Evolutionary conservation across 2,888 invertebrate species (phyloP).

Genomic region (Drosophila quinaria): DNA sequence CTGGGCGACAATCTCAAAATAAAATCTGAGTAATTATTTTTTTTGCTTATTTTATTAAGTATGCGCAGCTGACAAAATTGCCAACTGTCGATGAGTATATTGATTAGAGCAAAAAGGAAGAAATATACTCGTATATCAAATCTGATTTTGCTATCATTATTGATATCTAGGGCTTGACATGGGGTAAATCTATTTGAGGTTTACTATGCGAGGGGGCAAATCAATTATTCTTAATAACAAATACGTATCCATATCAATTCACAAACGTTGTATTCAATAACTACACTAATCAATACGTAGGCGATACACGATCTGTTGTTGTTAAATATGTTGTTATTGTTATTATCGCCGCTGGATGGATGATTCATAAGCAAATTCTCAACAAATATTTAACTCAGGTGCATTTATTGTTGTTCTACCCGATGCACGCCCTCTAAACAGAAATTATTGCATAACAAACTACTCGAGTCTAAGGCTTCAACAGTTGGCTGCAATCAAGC

Average conservation of each 20-base stretch:
- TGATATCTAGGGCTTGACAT: conserved; percentile 34
- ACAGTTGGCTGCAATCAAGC: conserved; percentile 18
- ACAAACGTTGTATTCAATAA: conserved; percentile 36
- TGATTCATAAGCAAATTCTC: conserved; percentile 45
- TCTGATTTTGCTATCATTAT: conserved; percentile 15
- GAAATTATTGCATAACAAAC: conserved; percentile 37
- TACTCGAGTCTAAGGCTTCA: conserved; percentile 18
- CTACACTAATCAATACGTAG: conserved; percentile 34
- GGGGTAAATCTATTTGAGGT: conserved; percentile 9
- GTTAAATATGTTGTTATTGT: conserved; percentile 13
- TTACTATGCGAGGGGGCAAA: conserved; percentile 5
- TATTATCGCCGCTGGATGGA: conserved; percentile 18
- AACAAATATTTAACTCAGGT: conserved; percentile 35
- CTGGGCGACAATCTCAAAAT: conserved; percentile 51
- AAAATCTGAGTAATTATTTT: conserved; percentile 45
- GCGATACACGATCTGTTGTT: conserved; percentile 36
- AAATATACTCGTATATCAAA: conserved; percentile 23
- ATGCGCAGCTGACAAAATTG: conserved; percentile 19
- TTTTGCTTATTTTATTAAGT: conserved; percentile 1
- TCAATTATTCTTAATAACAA: conserved; percentile 33
- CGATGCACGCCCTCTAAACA: conserved; percentile 27
- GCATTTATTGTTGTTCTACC: conserved; percentile 31
- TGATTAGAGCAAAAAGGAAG: conserved; percentile 7
- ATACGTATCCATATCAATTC: conserved; percentile 34
- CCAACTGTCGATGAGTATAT: conserved; percentile 19